phyloP scores from a whole-genome alignment of 2,888 invertebrate genomes.

The Antitype chi region DNA sequence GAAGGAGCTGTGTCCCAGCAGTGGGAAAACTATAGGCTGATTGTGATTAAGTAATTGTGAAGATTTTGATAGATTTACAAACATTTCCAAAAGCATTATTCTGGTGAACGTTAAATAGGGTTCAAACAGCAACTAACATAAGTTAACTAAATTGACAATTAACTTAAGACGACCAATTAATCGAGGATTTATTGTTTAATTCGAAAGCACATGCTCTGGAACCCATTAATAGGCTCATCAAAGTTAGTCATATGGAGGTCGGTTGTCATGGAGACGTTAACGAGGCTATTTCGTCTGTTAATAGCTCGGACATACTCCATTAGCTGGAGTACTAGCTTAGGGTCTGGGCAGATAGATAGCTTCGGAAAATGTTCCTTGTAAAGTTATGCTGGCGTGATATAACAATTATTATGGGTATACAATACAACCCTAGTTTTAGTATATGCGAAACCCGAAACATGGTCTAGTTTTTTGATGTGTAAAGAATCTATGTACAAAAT shows the following conservation, averaged over 20 bases:
- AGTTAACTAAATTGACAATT: slow-evolving; percentile 13
- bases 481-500: too few relatives aligned
- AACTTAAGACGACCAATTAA: slow-evolving; percentile 31
- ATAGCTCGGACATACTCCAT: slow-evolving; percentile 50
- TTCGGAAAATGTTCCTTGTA: background rate
- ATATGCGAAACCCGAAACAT: too few relatives aligned
- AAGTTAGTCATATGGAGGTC: slow-evolving; percentile 36
- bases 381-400: background rate
- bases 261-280: slow-evolving; percentile 55
- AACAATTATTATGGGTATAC: too few relatives aligned
- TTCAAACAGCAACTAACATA: slow-evolving; percentile 18
- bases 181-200: slow-evolving; percentile 34
- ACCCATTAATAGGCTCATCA: slow-evolving; percentile 47
- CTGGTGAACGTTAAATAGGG: background rate
- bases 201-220: slow-evolving; percentile 12
- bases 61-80: background rate
- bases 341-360: background rate
- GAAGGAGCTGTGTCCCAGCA: too few relatives aligned
- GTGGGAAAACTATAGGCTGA: too few relatives aligned
- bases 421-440: too few relatives aligned
- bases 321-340: slow-evolving; percentile 12
- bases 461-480: too few relatives aligned
- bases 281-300: slow-evolving; percentile 51
- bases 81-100: background rate
- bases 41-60: too few relatives aligned